Percentiles rank a stretch among this genome's conserved stretches.
Evolutionary conservation across 2,797 vertebrate genomes (phyloP).

Genomic region (Malurus splendens): DNA sequence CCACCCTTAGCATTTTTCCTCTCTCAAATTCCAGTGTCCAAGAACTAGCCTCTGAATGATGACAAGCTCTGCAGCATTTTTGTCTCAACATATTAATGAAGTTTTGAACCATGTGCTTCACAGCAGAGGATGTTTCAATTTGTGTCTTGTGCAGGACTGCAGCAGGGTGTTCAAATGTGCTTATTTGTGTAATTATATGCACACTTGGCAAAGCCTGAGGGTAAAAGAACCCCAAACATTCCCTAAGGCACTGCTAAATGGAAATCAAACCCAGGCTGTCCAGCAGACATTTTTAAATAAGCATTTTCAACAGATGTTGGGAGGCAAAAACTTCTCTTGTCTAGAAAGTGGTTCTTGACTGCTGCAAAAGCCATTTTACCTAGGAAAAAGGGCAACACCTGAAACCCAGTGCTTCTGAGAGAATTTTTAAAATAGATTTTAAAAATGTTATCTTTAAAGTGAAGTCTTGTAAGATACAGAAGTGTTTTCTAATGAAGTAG

Average conservation of each 20-base stretch:
- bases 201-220: not conserved
- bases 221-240: not conserved
- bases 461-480: not conserved
- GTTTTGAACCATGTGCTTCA: rapidly evolving
- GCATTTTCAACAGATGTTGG: not conserved
- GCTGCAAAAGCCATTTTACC: not conserved
- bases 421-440: not conserved
- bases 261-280: not conserved
- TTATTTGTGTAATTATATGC: not conserved
- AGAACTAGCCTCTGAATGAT: not conserved
- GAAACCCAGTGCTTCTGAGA: not conserved
- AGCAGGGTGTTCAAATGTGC: not conserved
- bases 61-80: not conserved
- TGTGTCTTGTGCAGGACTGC: not conserved
- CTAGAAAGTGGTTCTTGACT: not conserved
- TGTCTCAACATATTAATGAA: not conserved
- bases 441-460: not conserved
- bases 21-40: not conserved
- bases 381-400: not conserved
- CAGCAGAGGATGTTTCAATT: not conserved
- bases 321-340: not conserved
- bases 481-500: not conserved
- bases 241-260: not conserved
- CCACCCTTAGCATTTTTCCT: not conserved
- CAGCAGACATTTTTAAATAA: not conserved